Evolutionary conservation across 2,113 vertebrate genomes (phyloP).

Genomic region (Semicossyphus pulcher): DNA sequence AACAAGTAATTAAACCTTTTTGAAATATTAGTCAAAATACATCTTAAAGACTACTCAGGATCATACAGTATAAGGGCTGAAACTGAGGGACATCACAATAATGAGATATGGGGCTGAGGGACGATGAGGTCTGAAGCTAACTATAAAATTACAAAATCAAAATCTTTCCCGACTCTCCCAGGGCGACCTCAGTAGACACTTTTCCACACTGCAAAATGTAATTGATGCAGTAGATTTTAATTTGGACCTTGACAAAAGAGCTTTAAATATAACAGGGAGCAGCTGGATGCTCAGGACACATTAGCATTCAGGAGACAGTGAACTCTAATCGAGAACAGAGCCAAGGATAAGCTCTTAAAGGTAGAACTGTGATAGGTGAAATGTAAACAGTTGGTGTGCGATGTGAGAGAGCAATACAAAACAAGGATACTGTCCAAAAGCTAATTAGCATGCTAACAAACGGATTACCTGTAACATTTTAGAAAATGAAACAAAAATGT

Average conservation of each 20-base stretch:
- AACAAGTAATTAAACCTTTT: slow-evolving; percentile 2
- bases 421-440: not conserved
- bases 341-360: slow-evolving; percentile 20
- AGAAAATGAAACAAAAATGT: too few relatives aligned
- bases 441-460: not conserved
- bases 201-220: slow-evolving; percentile 43
- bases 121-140: slow-evolving; percentile 16
- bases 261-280: slow-evolving; percentile 57
- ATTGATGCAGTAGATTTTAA: slow-evolving; percentile 61
- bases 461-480: too few relatives aligned
- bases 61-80: not conserved
- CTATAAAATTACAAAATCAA: slow-evolving; percentile 31
- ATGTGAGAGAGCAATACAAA: not conserved
- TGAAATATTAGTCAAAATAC: not conserved
- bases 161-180: slow-evolving; percentile 19
- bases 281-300: slow-evolving; percentile 31
- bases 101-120: slow-evolving; percentile 51
- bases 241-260: slow-evolving; percentile 63
- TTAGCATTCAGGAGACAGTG: slow-evolving; percentile 49
- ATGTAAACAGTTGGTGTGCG: not conserved
- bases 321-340: slow-evolving; percentile 16
- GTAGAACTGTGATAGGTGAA: slow-evolving; percentile 7
- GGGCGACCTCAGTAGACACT: slow-evolving; percentile 30
- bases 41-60: not conserved
- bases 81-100: slow-evolving; percentile 35